Percentiles rank a stretch among this genome's conserved stretches.
These are phyloP conservation scores for Sarcophilus harrisii DNA, from an alignment of 2,797 vertebrate species.

Conservation along the genomic window DNA sequence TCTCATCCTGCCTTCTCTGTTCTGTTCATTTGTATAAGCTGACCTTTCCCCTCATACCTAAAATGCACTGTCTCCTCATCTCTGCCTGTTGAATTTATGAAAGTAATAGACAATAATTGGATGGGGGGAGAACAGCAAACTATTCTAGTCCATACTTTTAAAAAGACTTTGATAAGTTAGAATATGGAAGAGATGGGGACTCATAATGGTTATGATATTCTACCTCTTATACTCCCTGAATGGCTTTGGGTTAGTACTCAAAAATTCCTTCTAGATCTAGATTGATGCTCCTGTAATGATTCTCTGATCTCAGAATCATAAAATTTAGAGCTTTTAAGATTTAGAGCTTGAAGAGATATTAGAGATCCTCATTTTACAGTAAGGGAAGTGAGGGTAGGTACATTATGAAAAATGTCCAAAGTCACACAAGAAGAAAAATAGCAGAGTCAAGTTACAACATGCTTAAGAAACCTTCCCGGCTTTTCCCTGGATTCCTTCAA, in stretches of 20 bases:
- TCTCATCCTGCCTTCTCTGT: not conserved
- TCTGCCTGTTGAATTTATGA: not conserved
- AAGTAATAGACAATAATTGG: not conserved
- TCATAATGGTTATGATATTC: not conserved
- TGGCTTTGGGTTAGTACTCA: not conserved
- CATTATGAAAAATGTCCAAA: not conserved
- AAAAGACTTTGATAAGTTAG: not conserved
- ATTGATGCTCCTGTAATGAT: not conserved
- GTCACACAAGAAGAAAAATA: not conserved
- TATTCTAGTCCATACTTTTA: not conserved
- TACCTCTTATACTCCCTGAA: not conserved
- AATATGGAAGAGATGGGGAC: not conserved
- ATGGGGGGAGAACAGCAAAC: not conserved
- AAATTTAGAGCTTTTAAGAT: not conserved
- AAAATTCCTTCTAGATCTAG: not conserved
- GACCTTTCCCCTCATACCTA: not conserved
- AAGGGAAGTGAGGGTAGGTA: not conserved
- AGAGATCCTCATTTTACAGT: not conserved
- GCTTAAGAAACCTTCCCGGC: not conserved
- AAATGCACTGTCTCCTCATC: not conserved
- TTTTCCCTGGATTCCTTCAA: not conserved
- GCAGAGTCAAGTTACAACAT: not conserved
- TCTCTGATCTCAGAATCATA: not conserved
- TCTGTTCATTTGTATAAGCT: not conserved
- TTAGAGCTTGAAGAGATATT: not conserved